Evolutionary conservation across 2,888 invertebrate genomes (phyloP).

Genomic region (Hanleya hanleyi): DNA sequence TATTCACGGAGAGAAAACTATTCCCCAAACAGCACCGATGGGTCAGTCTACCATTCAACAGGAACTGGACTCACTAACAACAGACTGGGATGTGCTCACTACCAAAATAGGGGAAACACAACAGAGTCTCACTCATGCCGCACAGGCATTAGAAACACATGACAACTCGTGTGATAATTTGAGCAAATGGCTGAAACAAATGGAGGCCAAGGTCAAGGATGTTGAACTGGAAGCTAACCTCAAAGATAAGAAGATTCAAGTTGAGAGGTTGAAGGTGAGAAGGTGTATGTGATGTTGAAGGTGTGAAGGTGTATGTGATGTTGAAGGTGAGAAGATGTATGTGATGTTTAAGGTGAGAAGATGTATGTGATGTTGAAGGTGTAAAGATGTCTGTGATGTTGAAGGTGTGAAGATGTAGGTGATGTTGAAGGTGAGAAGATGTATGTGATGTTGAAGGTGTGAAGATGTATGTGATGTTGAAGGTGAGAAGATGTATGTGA

Average conservation of each 20-base stretch:
- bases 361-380: too few relatives aligned
- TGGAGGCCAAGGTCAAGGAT: slow-evolving; percentile 89
- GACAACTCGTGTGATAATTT: slow-evolving; percentile 85
- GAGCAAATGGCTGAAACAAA: slow-evolving; percentile 88
- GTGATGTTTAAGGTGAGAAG: too few relatives aligned
- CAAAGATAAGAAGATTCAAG: slow-evolving; percentile 85
- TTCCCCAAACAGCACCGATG: slow-evolving; percentile 93
- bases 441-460: too few relatives aligned
- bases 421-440: too few relatives aligned
- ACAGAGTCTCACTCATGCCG: slow-evolving; percentile 88
- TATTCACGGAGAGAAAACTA: slow-evolving; percentile 90
- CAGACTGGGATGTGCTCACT: slow-evolving; percentile 89
- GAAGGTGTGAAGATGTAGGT: too few relatives aligned
- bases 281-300: too few relatives aligned
- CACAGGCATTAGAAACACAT: slow-evolving; percentile 84
- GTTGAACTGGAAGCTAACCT: slow-evolving; percentile 86
- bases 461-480: too few relatives aligned
- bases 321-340: too few relatives aligned
- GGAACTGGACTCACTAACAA: slow-evolving; percentile 84
- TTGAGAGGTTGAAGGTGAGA: slow-evolving; percentile 81
- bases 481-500: too few relatives aligned
- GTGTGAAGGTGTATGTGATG: too few relatives aligned
- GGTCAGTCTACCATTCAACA: slow-evolving; percentile 93
- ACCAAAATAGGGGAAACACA: slow-evolving; percentile 88
- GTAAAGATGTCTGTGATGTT: too few relatives aligned